These are phyloP conservation scores for Triplophysa tibetana DNA, from an alignment of 2,113 vertebrate species.

Conservation along the genomic window DNA sequence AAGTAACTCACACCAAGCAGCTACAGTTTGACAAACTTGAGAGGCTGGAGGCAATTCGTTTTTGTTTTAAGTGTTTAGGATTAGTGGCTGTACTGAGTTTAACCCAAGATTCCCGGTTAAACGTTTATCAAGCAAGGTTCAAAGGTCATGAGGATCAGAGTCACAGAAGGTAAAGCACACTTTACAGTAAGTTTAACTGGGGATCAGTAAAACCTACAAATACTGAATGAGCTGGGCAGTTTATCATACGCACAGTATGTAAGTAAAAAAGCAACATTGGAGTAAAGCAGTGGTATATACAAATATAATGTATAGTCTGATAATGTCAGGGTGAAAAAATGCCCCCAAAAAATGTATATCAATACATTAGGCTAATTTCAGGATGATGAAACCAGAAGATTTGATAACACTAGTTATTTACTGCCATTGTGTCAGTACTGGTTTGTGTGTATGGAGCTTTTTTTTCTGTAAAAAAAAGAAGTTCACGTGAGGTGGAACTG, in stretches of 20 bases:
- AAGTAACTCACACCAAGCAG: background rate
- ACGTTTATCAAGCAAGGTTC: slow-evolving; percentile 65
- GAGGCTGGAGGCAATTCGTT: slow-evolving; percentile 4
- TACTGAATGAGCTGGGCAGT: background rate
- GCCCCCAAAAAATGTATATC: too few relatives aligned
- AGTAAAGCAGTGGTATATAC: background rate
- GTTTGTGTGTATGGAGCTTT: background rate
- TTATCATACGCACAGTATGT: background rate
- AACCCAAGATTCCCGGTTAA: slow-evolving; percentile 64
- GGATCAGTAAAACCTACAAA: background rate
- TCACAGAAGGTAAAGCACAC: slow-evolving; percentile 28
- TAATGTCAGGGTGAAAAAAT: background rate
- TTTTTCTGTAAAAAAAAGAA: background rate
- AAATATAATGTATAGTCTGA: background rate
- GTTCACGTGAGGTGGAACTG: background rate
- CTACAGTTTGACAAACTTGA: background rate
- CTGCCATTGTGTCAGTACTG: background rate
- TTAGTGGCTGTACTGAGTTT: slow-evolving; percentile 63
- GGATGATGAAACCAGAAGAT: background rate
- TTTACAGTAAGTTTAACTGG: background rate
- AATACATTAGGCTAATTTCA: background rate
- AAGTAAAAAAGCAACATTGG: background rate
- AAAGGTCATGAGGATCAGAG: slow-evolving; percentile 65
- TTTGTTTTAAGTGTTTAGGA: slow-evolving; percentile 10
- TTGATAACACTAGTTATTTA: background rate